Base-by-base conservation (phyloP, 2,888 invertebrate species). In the Diplazon laetatorius region DNA sequence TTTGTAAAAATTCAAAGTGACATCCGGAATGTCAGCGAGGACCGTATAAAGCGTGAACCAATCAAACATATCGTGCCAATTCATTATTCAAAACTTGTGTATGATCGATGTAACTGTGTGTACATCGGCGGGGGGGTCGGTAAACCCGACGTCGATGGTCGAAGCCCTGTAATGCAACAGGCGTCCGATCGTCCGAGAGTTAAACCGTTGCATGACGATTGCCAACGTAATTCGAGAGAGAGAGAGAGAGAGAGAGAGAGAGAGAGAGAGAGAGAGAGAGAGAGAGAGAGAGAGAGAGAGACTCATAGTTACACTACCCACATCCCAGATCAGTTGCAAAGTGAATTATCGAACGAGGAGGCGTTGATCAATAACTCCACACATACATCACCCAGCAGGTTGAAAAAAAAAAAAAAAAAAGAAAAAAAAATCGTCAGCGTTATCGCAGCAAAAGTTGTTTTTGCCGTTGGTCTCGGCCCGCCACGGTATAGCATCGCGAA, bases 71-170 rank as follows among this genome's bases (percentile, higher is more conserved):
- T 52, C 22, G 35, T 10, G 20, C 14, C n/a, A 48, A 66, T 48
- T 25, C 42, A 46, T 14, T 30, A 69, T 66, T 69, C 42, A n/a
- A 44, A 74, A 62, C 57, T n/a, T n/a, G 66, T 62, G 68, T 60
- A 50, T 66, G 75, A 82, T 78, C 63, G 79, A 79, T 81, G 66
- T 52, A 79, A 73, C 52, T n/a, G n/a, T n/a, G n/a, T n/a, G n/a
- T n/a, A n/a, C n/a, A n/a, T n/a, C n/a, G n/a, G n/a, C n/a, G n/a
- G n/a, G n/a, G n/a, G n/a, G n/a, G n/a, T n/a, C n/a, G n/a, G n/a
- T n/a, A n/a, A n/a, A n/a, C n/a, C n/a, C n/a, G n/a, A n/a, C n/a
- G n/a, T n/a, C n/a, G n/a, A n/a, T n/a, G n/a, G n/a, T n/a, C n/a
- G n/a, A n/a, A n/a, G n/a, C n/a, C n/a, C n/a, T n/a, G n/a, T n/a